phyloP scores from a whole-genome alignment of 2,888 invertebrate species.

The Eucriotettix oculatus region DNA sequence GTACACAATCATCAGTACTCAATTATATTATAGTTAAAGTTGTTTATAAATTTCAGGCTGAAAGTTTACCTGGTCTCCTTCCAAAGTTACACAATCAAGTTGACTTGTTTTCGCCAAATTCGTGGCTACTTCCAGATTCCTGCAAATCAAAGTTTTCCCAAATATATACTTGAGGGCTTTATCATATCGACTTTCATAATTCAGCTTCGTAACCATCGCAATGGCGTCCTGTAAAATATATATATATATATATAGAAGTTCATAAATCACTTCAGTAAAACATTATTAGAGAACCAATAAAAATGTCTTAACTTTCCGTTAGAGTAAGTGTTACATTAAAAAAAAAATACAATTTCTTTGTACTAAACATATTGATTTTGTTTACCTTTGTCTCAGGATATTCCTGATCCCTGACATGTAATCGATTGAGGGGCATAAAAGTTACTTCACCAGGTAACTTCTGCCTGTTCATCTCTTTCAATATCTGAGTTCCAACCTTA shows the following conservation, averaged over 20 bases:
- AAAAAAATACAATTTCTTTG: too few relatives aligned
- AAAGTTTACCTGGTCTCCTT: conserved; percentile 65
- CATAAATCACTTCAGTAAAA: background rate
- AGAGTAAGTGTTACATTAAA: background rate
- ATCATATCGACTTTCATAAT: conserved; percentile 74
- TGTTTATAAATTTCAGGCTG: background rate
- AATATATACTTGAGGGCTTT: conserved; percentile 93
- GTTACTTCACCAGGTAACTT: conserved; percentile 95
- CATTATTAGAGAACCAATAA: too few relatives aligned
- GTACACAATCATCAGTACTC: too few relatives aligned
- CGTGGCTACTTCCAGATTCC: conserved; percentile 91
- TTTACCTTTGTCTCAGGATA: conserved; percentile 44
- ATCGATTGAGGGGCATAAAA: conserved; percentile 93
- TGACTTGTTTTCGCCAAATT: conserved; percentile 88
- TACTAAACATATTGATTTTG: too few relatives aligned
- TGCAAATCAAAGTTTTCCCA: conserved; percentile 91
- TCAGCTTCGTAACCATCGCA: conserved; percentile 90
- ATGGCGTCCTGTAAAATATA: conserved; percentile 70
- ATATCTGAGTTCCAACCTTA: conserved; percentile 86
- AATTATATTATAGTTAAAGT: too few relatives aligned
- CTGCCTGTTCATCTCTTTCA: conserved; percentile 95
- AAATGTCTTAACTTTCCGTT: too few relatives aligned
- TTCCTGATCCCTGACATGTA: conserved; percentile 49
- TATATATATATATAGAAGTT: too few relatives aligned
- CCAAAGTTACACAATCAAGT: conserved; percentile 96